phyloP scores from a whole-genome alignment of 2,113 vertebrate genomes.

The Amblyopsis rosae region DNA sequence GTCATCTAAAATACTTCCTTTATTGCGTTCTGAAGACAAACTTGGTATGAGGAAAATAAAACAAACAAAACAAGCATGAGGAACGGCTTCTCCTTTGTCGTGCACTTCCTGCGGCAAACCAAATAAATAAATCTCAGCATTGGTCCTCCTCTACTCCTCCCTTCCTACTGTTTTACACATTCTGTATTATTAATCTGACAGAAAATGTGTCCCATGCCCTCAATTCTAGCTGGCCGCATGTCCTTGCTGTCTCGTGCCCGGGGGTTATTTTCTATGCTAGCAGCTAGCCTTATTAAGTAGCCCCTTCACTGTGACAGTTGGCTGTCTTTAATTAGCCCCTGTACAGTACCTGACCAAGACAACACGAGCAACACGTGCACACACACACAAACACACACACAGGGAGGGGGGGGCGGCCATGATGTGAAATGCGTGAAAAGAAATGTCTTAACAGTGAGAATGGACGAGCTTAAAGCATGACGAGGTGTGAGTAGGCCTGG shows the following conservation, averaged over 20 bases:
- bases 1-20: conserved; percentile 38
- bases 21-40: conserved; percentile 48
- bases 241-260: conserved; percentile 36
- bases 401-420: conserved; percentile 33
- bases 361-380: conserved; percentile 22
- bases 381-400: background rate
- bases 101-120: background rate
- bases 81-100: background rate
- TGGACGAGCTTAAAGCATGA: conserved; percentile 35
- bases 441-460: conserved; percentile 34
- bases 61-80: background rate
- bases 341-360: conserved; percentile 36
- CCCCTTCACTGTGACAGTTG: conserved; percentile 36
- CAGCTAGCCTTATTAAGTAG: conserved; percentile 43
- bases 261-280: conserved; percentile 33
- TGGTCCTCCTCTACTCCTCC: conserved; percentile 1
- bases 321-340: conserved; percentile 44
- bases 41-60: conserved; percentile 11
- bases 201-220: conserved; percentile 11
- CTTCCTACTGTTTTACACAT: background rate
- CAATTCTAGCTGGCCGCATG: conserved; percentile 24
- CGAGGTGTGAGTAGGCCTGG: background rate
- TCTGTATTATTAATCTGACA: no score
- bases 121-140: background rate
- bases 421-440: conserved; percentile 22